phyloP scores from a whole-genome alignment of 2,888 invertebrate genomes.

The Catocala nupta region DNA sequence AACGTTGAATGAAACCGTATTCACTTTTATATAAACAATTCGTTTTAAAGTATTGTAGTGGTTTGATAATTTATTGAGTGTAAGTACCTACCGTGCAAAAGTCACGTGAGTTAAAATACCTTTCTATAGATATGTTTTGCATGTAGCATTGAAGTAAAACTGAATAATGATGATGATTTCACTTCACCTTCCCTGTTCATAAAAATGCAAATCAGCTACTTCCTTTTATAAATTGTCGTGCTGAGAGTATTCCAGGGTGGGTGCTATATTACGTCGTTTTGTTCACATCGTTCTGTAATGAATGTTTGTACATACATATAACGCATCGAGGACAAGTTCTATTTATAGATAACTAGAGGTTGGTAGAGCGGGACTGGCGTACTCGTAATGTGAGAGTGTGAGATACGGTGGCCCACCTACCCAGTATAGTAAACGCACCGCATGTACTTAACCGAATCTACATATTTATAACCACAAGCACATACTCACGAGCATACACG shows the following conservation, averaged over 20 bases:
- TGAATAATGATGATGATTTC: conserved; percentile 65
- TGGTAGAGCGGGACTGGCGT: conserved; percentile 26
- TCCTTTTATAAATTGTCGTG: conserved; percentile 81
- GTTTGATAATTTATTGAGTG: not conserved
- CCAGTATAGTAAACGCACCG: conserved; percentile 43
- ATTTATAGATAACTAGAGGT: conserved; percentile 57
- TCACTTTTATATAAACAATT: not conserved
- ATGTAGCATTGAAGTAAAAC: conserved; percentile 38
- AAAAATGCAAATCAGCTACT: conserved; percentile 85
- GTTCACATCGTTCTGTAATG: conserved; percentile 60
- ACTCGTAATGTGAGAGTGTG: conserved; percentile 37
- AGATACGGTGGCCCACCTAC: conserved; percentile 39
- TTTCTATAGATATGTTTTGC: conserved; percentile 14
- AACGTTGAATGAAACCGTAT: not conserved
- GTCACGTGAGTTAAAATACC: not conserved
- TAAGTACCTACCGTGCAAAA: not conserved
- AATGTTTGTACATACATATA: conserved; percentile 54
- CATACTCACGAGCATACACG: conserved; percentile 12
- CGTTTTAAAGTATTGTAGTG: not conserved
- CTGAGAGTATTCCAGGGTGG: conserved; percentile 79
- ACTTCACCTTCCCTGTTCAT: conserved; percentile 80
- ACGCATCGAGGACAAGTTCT: conserved; percentile 57
- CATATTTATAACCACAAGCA: conserved; percentile 13
- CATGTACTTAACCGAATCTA: conserved; percentile 45
- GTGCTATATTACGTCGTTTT: conserved; percentile 66